These are phyloP conservation scores for Phthorimaea operculella DNA, from an alignment of 1,140 invertebrate genomes.

Conservation along the genomic window DNA sequence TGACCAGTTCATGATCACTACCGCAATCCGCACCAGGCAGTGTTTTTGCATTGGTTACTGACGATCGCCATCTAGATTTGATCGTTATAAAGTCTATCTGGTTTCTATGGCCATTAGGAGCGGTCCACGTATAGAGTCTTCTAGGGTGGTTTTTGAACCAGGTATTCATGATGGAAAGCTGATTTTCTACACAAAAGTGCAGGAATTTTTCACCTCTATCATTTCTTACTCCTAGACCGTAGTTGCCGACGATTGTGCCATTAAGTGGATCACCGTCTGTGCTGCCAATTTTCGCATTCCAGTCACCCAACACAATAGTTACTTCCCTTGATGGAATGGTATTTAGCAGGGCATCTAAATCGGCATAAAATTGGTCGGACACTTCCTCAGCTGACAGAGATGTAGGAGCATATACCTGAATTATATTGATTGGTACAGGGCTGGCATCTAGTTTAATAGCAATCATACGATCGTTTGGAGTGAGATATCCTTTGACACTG, in stretches of 20 bases:
- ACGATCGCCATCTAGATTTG: constrained; percentile 5
- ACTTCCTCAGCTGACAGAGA: too few species aligned
- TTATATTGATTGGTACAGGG: neutral
- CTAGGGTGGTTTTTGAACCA: constrained; percentile 3
- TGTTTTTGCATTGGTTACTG: neutral
- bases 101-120: constrained; percentile 5
- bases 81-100: constrained; percentile 8
- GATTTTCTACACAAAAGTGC: constrained; percentile 3
- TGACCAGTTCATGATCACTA: neutral
- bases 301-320: neutral
- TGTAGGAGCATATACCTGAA: constrained; percentile 4
- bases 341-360: neutral
- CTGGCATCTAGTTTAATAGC: neutral
- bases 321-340: neutral
- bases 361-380: neutral
- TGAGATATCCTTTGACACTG: neutral
- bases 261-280: neutral
- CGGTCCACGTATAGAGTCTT: constrained; percentile 3
- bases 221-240: constrained; percentile 1
- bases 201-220: constrained; percentile 5
- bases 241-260: neutral
- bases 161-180: constrained; percentile 3
- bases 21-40: constrained; percentile 13
- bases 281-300: neutral
- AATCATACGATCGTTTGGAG: neutral